phyloP scores from a whole-genome alignment of 2,797 vertebrate species.

The Lophotriccus pileatus region DNA sequence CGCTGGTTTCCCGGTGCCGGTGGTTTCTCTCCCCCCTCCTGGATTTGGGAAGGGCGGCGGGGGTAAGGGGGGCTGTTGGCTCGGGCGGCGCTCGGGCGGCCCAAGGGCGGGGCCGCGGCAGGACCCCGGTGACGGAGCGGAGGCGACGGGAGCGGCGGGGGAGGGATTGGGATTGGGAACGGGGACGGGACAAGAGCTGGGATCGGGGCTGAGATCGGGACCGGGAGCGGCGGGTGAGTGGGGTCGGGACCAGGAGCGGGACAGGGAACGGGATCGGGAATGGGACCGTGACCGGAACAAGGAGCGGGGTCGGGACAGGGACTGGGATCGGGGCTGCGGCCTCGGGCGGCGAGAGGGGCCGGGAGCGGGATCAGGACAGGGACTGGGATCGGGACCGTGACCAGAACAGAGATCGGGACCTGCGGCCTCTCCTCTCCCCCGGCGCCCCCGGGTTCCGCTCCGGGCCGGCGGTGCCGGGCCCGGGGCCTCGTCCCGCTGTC shows the following conservation, averaged over 20 bases:
- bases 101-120: not conserved
- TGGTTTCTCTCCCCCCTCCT: too few species aligned
- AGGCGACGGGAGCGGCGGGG: not conserved
- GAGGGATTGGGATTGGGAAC: not conserved
- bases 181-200: not conserved
- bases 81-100: not conserved
- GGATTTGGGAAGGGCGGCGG: not conserved
- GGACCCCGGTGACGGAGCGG: not conserved
- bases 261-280: fast-evolving
- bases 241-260: not conserved
- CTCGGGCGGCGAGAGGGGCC: too few species aligned
- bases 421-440: too few species aligned
- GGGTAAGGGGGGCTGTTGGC: fast-evolving
- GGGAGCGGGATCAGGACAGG: too few species aligned
- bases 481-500: not conserved
- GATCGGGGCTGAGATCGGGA: not conserved
- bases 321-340: not conserved
- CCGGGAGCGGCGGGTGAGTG: not conserved
- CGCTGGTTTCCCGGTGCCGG: not conserved
- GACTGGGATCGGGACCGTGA: too few species aligned
- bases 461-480: too few species aligned
- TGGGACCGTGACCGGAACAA: not conserved
- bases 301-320: not conserved
- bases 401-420: too few species aligned
- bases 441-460: not conserved